A percentile compares a stretch with the other conserved stretches of the same genome.
Conservation (phyloP, 2,888 invertebrate genomes). For the Neelides folsomi region DNA sequence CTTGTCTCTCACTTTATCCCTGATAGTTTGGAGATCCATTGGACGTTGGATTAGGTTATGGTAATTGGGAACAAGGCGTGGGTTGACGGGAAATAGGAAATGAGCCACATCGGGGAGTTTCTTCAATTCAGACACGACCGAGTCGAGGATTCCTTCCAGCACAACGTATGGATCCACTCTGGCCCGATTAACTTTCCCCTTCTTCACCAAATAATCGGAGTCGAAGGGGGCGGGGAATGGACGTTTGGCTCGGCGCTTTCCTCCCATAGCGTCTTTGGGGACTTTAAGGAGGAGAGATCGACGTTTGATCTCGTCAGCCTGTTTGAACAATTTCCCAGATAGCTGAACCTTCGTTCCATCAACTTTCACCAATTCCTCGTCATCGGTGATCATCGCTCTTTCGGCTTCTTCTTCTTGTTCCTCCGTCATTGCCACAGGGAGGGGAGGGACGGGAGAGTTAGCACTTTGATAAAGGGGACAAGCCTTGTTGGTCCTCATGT, state of each 20-base stretch:
- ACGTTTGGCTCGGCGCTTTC: slow-evolving; percentile 53
- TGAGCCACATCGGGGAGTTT: slow-evolving; percentile 82
- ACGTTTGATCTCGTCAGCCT: slow-evolving; percentile 72
- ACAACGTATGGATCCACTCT: slow-evolving; percentile 95
- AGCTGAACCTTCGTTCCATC: slow-evolving; percentile 89
- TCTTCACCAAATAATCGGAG: slow-evolving; percentile 78
- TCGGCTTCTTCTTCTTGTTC: slow-evolving; percentile 66
- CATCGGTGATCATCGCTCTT: slow-evolving; percentile 54
- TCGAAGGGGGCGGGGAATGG: slow-evolving; percentile 55
- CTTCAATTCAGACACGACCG: slow-evolving; percentile 81
- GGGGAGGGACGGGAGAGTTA: slow-evolving; percentile 46
- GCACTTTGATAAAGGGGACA: slow-evolving; percentile 81
- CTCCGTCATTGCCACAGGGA: slow-evolving; percentile 54
- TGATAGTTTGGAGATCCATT: slow-evolving; percentile 92
- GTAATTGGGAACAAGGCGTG: slow-evolving; percentile 77
- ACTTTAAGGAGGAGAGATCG: slow-evolving; percentile 62
- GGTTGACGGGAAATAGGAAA: slow-evolving; percentile 86
- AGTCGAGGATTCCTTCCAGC: slow-evolving; percentile 76
- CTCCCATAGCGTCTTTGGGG: slow-evolving; percentile 61
- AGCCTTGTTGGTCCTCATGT: slow-evolving; percentile 87
- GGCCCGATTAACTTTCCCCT: slow-evolving; percentile 68
- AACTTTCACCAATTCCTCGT: slow-evolving; percentile 76
- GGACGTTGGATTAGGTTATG: slow-evolving; percentile 80
- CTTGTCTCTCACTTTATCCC: slow-evolving; percentile 74
- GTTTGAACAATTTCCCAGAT: slow-evolving; percentile 74